These are phyloP conservation scores for Hydropsyche betteni DNA, from an alignment of 2,888 invertebrate genomes.

Conservation along the genomic window DNA sequence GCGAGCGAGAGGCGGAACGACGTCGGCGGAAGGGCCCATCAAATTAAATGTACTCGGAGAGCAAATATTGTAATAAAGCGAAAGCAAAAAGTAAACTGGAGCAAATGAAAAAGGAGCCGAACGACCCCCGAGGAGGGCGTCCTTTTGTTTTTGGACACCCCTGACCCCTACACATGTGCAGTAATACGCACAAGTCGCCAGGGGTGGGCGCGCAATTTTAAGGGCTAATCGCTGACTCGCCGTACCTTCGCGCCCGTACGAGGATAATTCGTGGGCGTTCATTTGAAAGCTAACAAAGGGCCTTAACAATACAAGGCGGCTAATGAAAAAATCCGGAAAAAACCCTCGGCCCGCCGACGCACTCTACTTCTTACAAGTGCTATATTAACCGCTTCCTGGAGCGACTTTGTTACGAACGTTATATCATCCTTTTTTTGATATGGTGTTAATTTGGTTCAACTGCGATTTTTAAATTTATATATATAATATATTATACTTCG, in stretches of 20 bases:
- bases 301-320: not conserved
- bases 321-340: constrained; percentile 3
- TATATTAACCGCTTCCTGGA: no score
- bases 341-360: not conserved
- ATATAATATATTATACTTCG: no score
- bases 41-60: constrained; percentile 40
- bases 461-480: no score
- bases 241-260: constrained; percentile 4
- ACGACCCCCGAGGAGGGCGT: not conserved
- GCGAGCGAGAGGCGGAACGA: not conserved
- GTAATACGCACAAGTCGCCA: not conserved
- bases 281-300: not conserved
- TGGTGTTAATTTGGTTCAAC: no score
- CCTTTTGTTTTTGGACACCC: not conserved
- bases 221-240: constrained; percentile 23
- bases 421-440: no score
- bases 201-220: not conserved
- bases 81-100: constrained; percentile 44
- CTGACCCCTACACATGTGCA: no score
- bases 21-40: constrained; percentile 36
- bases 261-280: constrained; percentile 11
- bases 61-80: constrained; percentile 46
- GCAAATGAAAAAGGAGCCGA: constrained; percentile 42
- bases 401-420: no score
- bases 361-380: no score